phyloP scores from a whole-genome alignment of 2,888 invertebrate genomes.

The Galeruca laticollis region DNA sequence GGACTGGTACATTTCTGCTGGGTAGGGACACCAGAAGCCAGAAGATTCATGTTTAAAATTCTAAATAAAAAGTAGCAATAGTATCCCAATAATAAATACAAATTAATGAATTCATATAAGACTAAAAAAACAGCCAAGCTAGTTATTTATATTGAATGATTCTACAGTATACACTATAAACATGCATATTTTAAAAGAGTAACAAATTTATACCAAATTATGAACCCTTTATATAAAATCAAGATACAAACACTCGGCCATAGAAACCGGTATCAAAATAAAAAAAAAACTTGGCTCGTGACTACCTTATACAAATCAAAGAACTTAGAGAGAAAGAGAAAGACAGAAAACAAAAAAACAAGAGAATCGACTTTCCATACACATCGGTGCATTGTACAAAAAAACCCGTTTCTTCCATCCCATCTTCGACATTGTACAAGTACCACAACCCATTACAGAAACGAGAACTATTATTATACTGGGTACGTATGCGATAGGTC shows the following conservation, averaged over 20 bases:
- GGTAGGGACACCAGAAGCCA: no score
- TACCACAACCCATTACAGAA: not conserved
- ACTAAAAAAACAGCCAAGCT: no score
- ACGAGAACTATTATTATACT: conserved; percentile 1
- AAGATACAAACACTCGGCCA: not conserved
- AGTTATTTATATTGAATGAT: no score
- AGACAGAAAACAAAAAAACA: no score
- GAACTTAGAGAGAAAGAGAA: conserved; percentile 3
- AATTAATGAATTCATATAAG: no score
- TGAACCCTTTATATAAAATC: not conserved
- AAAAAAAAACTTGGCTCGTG: conserved; percentile 19
- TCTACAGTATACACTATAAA: no score
- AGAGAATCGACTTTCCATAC: conserved; percentile 9
- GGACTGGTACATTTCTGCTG: no score
- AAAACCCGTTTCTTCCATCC: conserved; percentile 13
- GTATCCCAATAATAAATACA: no score
- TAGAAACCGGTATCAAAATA: conserved; percentile 11
- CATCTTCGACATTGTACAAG: not conserved
- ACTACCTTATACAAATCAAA: conserved; percentile 24
- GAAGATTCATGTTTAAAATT: no score
- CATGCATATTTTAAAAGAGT: no score
- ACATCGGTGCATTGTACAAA: conserved; percentile 6
- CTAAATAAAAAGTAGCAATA: no score
- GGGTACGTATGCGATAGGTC: not conserved
- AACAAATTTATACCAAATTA: not conserved